Base-by-base conservation (phyloP, 1,140 invertebrate species). In the Penaeus japonicus region DNA sequence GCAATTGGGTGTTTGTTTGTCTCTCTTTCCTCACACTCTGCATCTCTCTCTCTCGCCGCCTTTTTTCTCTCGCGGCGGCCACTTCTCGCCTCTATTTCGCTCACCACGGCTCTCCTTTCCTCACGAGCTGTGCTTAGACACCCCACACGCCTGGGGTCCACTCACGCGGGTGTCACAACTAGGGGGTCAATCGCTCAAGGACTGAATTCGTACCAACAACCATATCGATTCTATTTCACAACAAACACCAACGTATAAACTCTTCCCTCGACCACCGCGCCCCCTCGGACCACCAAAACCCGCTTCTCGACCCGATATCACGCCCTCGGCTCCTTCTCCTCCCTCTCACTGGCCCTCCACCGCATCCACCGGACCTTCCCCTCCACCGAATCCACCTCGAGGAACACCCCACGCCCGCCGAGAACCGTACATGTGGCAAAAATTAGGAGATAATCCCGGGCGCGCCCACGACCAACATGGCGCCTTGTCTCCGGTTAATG, bases 181-280 rank as follows among this genome's bases (percentile, higher is more conserved):
- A 77, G 89, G 89, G 90, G 90, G 90, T 90, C 90, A 90, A 90
- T 90, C 89, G 89, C 75, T 89, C 85, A 89, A 90, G 89, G 86
- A 89, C 89, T 85, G 89, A 89, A 90, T 90, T 90, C 89, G 90
- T 90, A 86, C 90, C 87, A 90, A 90, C 89, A 90, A 83, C 89
- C 89, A 89, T 89, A 90, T 90, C 90, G 90, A 90, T 90, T 90
- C 90, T 90, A 90, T 90, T 90, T 90, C 90, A 90, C 90, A 90
- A 90, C 90, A 90, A 90, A 90, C 90, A 90, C 70, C 79, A 79
- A 89, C 80, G 82, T 87, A 85, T 89, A 90, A 73, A 89, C 35
- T 88, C 84, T 87, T 90, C 35, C 57, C 77, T 30, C 55, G 73
- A 62, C 83, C 84, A 87, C 83, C 70, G 77, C 62, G 12, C n/a